Evolutionary conservation across 2,797 vertebrate species (phyloP).

Genomic region (Cynopterus sphinx): DNA sequence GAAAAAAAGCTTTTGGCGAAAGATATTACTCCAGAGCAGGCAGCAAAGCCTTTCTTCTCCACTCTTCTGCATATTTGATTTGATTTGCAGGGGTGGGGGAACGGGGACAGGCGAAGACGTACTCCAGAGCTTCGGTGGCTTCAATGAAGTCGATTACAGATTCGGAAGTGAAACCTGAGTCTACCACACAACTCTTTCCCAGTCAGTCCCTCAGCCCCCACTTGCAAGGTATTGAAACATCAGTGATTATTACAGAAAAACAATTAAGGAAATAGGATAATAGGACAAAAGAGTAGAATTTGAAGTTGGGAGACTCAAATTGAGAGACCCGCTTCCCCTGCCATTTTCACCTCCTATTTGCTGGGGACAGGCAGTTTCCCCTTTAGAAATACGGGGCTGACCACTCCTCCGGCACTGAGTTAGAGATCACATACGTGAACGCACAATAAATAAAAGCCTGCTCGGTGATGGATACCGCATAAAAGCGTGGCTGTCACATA

Average conservation of each 20-base stretch:
- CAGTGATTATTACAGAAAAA: background rate
- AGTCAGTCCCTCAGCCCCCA: background rate
- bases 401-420: background rate
- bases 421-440: background rate
- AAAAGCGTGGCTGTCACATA: background rate
- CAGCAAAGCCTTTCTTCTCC: background rate
- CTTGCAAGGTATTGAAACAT: background rate
- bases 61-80: background rate
- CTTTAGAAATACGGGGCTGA: background rate
- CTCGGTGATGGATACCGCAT: background rate
- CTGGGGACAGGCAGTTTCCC: background rate
- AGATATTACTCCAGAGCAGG: background rate
- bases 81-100: background rate
- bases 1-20: background rate
- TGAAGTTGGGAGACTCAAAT: background rate
- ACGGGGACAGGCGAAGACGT: background rate
- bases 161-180: background rate
- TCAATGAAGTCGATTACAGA: background rate
- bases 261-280: background rate
- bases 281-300: background rate
- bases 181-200: background rate
- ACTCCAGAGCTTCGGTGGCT: background rate
- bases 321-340: background rate
- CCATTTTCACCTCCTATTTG: background rate
- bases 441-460: background rate